Base-by-base conservation (phyloP, 2,888 invertebrate species). In the Lycia hirtaria region DNA sequence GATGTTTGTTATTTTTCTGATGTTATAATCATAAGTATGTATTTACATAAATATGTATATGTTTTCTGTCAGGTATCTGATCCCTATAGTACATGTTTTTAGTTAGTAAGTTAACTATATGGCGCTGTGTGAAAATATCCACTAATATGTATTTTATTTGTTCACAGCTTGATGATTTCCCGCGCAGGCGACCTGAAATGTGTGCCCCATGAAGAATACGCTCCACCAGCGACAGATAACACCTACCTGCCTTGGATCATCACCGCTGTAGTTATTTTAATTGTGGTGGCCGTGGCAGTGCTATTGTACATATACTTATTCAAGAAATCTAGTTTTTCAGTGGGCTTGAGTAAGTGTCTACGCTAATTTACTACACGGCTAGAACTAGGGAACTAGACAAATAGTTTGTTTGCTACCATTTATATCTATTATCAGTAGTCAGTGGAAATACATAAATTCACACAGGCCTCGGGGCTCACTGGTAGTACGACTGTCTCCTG, bases 121-220 rank as follows among this genome's bases (percentile, higher is more conserved):
- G 28, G 6, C 28, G 1, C 4, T 28, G 28, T 5, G 28, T 9
- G n/a, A 30, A 30, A 1, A 12, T 3, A 30, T 4, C 12, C 3
- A 2, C 5, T 24, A 24, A 5, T 7, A 24, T 7, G 24, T 15
- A 35, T 15, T 14, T 35, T 6, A 3, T 3, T 59, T 41, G 32
- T 59, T 54, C 6, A 10, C 64, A 86, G 85, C 41, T 62, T 82
- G 56, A 73, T 79, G 52, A 72, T 64, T n/a, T 71, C 75, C 33
- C 63, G 48, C 4, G 51, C 45, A 9, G 76, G 77, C 3, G 78
- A 81, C 48, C 68, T 79, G 58, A 73, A 69, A 20, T 87, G 85
- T 64, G 78, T 81, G 58, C 56, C 68, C 1, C 71, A 76, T 10
- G 17, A 4, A 2, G 33, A 44, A 14, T 14, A 14, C 22, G 73